Evolutionary conservation across 2,888 invertebrate species (phyloP).

Genomic region (Pherbina coryleti): DNA sequence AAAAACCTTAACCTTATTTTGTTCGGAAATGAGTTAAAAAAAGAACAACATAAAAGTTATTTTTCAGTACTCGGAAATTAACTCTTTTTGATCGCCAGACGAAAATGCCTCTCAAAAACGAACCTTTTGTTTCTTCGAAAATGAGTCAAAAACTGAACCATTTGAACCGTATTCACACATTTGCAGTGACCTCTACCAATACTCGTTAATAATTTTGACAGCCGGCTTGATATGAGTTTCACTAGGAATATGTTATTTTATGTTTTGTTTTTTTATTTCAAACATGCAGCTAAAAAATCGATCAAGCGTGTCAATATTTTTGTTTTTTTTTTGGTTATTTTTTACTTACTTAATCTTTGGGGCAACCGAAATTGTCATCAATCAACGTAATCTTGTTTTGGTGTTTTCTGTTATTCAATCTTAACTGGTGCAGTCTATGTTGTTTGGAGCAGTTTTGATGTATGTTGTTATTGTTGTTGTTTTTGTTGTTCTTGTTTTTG

Average conservation of each 20-base stretch:
- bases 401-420: constrained; percentile 23
- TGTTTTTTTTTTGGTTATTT: background rate
- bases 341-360: constrained; percentile 31
- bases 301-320: background rate
- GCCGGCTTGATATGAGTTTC: background rate
- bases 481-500: too few species aligned
- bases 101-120: too few species aligned
- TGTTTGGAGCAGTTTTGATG: background rate
- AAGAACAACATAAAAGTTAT: too few species aligned
- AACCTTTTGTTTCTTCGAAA: too few species aligned
- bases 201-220: background rate
- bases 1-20: too few species aligned
- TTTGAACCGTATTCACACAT: too few species aligned
- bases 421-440: background rate
- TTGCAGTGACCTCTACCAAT: background rate
- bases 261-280: too few species aligned
- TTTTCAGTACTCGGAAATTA: too few species aligned
- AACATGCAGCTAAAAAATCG: background rate
- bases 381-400: constrained; percentile 53
- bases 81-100: too few species aligned
- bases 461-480: too few species aligned
- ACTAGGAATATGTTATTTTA: background rate
- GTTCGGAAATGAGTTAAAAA: too few species aligned
- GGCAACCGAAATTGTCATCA: constrained; percentile 55
- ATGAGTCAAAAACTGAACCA: too few species aligned